Base-by-base conservation (phyloP, 2,888 invertebrate genomes). In the Sympetrum striolatum region DNA sequence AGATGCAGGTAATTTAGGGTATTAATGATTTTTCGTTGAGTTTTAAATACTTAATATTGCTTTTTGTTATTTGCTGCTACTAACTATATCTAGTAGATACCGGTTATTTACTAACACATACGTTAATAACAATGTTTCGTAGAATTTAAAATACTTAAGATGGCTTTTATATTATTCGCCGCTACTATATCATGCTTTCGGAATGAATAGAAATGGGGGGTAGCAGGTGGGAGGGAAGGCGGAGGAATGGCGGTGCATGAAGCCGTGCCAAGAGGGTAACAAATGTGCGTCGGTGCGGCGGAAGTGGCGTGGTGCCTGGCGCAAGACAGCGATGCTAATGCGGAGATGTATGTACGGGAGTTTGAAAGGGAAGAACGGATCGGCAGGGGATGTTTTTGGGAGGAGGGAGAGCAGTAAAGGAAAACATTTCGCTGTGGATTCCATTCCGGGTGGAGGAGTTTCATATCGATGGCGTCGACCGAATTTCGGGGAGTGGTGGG, bases 381-480 rank as follows among this genome's bases (percentile, higher is more conserved):
- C 37, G 60, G 37, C 37, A 12, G 82, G 58, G 18, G 58, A 14
- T 8, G 58, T 31, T 35, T 8, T 31, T 8, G 58, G 60, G 18
- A 58, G 58, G 37, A n/a, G 39, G 6, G 53, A n/a, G 86, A 86
- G 86, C 86, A 86, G 86, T 86, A 86, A 86, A 86, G 86, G 86
- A 86, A 86, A 86, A 86, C 86, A 86, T 86, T 86, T 86, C 86
- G 64, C 86, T n/a, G 37, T 37, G 86, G 86, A 86, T 86, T 86
- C 86, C 86, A 64, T 86, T 86, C 86, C 86, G 60, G 86, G 22
- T 60, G 86, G 86, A 37, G 64, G 86, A 37, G 10, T 86, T 86
- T 86, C 86, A 86, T 86, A 86, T 86, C 86, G 86, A 86, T 86
- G 86, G 86, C 86, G 86, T 86, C 86, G 86, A 86, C 86, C 58